A percentile compares a stretch with the other conserved stretches of the same genome.
These are phyloP conservation scores for Scaeva pyrastri DNA, from an alignment of 2,888 invertebrate genomes.

Conservation along the genomic window DNA sequence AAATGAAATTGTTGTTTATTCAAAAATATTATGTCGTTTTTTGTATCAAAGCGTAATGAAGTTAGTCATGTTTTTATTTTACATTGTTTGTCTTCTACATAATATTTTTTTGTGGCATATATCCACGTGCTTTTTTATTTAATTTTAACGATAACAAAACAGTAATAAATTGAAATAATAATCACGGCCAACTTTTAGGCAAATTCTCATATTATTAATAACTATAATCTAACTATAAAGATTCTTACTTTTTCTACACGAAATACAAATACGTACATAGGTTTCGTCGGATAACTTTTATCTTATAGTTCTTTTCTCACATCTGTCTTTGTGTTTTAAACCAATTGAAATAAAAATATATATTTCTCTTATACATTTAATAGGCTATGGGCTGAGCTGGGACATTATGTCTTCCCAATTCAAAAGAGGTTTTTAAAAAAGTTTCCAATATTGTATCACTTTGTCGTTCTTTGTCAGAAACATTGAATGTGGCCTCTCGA, in stretches of 20 bases:
- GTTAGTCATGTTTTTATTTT: constrained; percentile 61
- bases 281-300: constrained; percentile 16
- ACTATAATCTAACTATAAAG: constrained; percentile 66
- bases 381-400: constrained; percentile 53
- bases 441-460: constrained; percentile 88
- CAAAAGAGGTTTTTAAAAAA: constrained; percentile 78
- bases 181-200: constrained; percentile 69
- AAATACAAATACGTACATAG: constrained; percentile 62
- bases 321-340: constrained; percentile 26
- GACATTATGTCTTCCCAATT: constrained; percentile 16
- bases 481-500: constrained; percentile 89
- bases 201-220: constrained; percentile 56
- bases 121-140: constrained; percentile 59
- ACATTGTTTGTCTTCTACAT: constrained; percentile 30
- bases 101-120: constrained; percentile 28
- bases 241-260: constrained; percentile 58
- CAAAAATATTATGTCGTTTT: background rate
- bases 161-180: constrained; percentile 53
- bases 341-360: constrained; percentile 67
- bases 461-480: constrained; percentile 87
- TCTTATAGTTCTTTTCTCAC: constrained; percentile 35
- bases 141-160: constrained; percentile 70
- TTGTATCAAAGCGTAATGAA: constrained; percentile 70
- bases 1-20: no score
- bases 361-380: constrained; percentile 48